Conservation (phyloP, 2,797 vertebrate genomes). For the Sebastes flavidus region DNA sequence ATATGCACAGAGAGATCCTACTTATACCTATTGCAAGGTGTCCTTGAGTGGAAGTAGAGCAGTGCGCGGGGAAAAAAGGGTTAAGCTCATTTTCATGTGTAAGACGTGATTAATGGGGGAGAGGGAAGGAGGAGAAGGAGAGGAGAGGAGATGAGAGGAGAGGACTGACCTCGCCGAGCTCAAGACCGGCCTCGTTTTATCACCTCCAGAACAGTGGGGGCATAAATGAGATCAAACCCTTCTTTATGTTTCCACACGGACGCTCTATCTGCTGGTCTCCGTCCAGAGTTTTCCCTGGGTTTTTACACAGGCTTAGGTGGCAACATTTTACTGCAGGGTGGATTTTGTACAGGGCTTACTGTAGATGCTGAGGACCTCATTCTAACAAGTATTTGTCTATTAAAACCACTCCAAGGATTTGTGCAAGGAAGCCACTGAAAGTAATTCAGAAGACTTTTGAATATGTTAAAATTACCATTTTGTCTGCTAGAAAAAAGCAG, state of each 20-base stretch:
- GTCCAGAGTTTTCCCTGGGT: slow-evolving; percentile 34
- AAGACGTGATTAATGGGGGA: slow-evolving; percentile 69
- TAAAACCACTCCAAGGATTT: slow-evolving; percentile 39
- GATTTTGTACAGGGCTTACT: slow-evolving; percentile 53
- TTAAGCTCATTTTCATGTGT: slow-evolving; percentile 69
- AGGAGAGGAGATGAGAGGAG: not conserved
- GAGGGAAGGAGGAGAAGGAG: slow-evolving; percentile 1
- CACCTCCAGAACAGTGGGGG: slow-evolving; percentile 45
- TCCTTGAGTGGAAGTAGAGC: slow-evolving; percentile 73
- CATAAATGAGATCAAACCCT: slow-evolving; percentile 57
- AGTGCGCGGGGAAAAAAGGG: slow-evolving; percentile 45
- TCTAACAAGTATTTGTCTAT: slow-evolving; percentile 54
- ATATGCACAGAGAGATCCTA: slow-evolving; percentile 18
- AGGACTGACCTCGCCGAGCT: slow-evolving; percentile 36
- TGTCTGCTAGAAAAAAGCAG: slow-evolving; percentile 5
- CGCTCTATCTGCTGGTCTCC: slow-evolving; percentile 33
- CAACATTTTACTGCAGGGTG: slow-evolving; percentile 47
- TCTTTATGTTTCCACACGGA: slow-evolving; percentile 38
- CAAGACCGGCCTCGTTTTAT: slow-evolving; percentile 52
- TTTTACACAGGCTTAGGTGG: slow-evolving; percentile 54
- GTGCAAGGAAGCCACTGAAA: not conserved
- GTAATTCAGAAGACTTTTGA: slow-evolving; percentile 15
- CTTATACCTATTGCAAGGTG: slow-evolving; percentile 38
- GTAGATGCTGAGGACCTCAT: slow-evolving; percentile 34
- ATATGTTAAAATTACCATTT: slow-evolving; percentile 14